Base-by-base conservation (phyloP, 2,797 vertebrate species). In the Lates japonicus region DNA sequence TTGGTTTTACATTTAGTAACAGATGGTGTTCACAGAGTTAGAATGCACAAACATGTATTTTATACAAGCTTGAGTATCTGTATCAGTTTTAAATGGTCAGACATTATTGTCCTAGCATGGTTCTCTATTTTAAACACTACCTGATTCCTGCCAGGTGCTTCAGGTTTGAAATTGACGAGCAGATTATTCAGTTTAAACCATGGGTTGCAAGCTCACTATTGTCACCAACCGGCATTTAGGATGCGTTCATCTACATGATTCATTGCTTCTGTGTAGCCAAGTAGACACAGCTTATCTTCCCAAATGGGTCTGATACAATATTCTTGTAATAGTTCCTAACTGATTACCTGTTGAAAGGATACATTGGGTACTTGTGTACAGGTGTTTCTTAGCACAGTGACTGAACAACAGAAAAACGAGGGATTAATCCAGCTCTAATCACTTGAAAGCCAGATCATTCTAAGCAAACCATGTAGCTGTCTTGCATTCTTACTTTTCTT, bases 31-130 rank as follows among this genome's bases (percentile, higher is more conserved):
- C 78, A 77, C 72, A 31, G 46, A 64, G 69, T 71, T 70, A n/a
- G 69, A 81, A 90, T 87, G 73, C 78, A n/a, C 88, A 86, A 88
- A 91, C 86, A 70, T 57, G 90, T 83, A 93, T 77, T 61, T 29
- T 76, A 90, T 52, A 78, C 57, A 63, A 55, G 74, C 68, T 64
- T 86, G 75, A 70, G 76, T 76, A 82, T 84, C 64, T 74, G n/a
- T 61, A 33, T 69, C 61, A 39, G 62, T 73, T 87, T 86, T 65
- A 70, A 77, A 74, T 22, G 58, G 72, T n/a, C 17, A 42, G 71
- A 14, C 49, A 2, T 83, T 71, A 68, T 80, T 78, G 54, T 80
- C 71, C 22, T 4, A 19, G 17, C 16, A 39, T 33, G 62, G 31
- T 48, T 76, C 84, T 54, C 70, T 37, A 20, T 67, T 76, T 60